Percentiles rank a stretch among this genome's conserved stretches.
These are phyloP conservation scores for Glomeris maerens DNA, from an alignment of 1,140 invertebrate species.

Conservation along the genomic window DNA sequence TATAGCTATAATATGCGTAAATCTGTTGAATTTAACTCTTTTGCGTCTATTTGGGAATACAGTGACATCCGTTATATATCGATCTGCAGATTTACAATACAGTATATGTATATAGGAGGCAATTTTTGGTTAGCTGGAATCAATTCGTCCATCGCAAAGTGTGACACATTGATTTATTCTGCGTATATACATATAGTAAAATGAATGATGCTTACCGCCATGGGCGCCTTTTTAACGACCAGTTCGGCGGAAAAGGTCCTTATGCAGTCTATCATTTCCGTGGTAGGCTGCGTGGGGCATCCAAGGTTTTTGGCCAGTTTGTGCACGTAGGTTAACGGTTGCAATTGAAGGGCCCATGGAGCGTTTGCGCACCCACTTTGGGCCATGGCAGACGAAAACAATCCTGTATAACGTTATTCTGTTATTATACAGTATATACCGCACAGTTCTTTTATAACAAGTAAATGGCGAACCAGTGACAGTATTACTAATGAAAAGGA, in stretches of 20 bases:
- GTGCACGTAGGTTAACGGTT: slow-evolving; percentile 22
- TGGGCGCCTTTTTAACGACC: slow-evolving; percentile 12
- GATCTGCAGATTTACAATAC: too few species aligned
- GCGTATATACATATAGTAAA: too few species aligned
- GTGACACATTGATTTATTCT: too few species aligned
- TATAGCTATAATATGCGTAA: too few species aligned
- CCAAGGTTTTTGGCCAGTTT: slow-evolving; percentile 22
- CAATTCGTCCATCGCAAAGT: too few species aligned
- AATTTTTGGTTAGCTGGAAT: too few species aligned
- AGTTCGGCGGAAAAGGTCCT: slow-evolving; percentile 19
- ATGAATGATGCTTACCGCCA: slow-evolving; percentile 3
- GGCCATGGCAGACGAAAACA: slow-evolving; percentile 20
- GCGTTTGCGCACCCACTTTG: slow-evolving; percentile 22
- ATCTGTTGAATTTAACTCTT: too few species aligned
- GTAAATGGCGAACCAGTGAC: slow-evolving; percentile 14
- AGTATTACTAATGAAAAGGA: slow-evolving; percentile 30
- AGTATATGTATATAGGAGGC: too few species aligned
- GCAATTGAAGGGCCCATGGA: slow-evolving; percentile 27
- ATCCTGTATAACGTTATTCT: slow-evolving; percentile 16
- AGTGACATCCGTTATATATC: too few species aligned
- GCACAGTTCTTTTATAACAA: slow-evolving; percentile 5
- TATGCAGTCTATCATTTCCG: slow-evolving; percentile 24
- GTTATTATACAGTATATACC: too few species aligned
- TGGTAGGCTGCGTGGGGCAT: slow-evolving; percentile 19
- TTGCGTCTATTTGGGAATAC: too few species aligned